These are phyloP conservation scores for Labroides dimidiatus DNA, from an alignment of 2,797 vertebrate species.

Conservation along the genomic window DNA sequence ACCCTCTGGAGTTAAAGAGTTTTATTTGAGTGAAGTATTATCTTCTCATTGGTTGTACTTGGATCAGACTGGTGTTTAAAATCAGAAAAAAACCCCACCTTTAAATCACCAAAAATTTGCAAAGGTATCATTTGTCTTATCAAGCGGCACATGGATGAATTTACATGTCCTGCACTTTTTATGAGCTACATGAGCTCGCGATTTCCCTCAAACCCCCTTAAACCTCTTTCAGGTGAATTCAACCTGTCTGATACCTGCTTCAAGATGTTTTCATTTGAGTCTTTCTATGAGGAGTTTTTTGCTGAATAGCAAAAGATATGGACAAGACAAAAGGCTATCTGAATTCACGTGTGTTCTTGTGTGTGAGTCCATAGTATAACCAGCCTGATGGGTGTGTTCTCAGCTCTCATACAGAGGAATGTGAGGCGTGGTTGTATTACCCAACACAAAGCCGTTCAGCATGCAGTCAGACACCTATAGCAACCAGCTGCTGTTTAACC, in stretches of 20 bases:
- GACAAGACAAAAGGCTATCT: neutral
- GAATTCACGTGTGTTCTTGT: neutral
- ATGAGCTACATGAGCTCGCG: no score
- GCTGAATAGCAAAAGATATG: slow-evolving; percentile 6
- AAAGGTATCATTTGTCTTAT: neutral
- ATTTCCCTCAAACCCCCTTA: neutral
- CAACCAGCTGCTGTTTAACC: slow-evolving; percentile 54
- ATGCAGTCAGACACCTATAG: slow-evolving; percentile 31
- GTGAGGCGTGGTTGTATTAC: slow-evolving; percentile 63
- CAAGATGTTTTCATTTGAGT: neutral
- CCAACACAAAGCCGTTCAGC: slow-evolving; percentile 49
- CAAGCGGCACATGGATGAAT: slow-evolving; percentile 4
- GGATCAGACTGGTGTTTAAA: neutral
- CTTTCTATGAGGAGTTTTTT: neutral
- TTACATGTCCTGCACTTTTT: neutral
- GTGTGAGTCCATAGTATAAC: slow-evolving; percentile 14
- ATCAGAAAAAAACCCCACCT: no score
- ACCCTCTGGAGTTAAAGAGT: no score
- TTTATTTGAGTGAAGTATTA: no score
- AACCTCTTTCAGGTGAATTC: neutral
- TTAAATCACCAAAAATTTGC: no score
- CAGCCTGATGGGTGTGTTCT: slow-evolving; percentile 50
- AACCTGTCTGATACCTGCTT: no score
- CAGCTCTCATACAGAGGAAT: slow-evolving; percentile 53
- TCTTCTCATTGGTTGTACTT: neutral